Evolutionary conservation across 2,888 invertebrate species (phyloP), one percentile per base, ranked within the genome.

Genomic region (Mesorhabditis sp.): DNA sequence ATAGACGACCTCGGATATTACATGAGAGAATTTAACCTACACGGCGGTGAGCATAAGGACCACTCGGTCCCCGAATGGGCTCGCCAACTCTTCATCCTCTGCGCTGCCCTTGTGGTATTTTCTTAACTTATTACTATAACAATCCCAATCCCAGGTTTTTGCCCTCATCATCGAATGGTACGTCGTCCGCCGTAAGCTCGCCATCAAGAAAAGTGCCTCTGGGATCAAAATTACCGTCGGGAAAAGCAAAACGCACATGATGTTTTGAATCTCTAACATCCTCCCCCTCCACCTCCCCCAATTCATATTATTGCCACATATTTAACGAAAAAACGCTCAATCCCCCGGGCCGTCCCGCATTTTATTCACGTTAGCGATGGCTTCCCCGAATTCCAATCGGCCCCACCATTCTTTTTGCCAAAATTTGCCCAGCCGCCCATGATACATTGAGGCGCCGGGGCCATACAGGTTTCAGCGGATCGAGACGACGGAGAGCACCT

Each of bases 141-240:
- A 41, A 61, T 74, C 42, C n/a, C n/a, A n/a, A 50, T 50, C n/a
- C n/a, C 58, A 50, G 58, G n/a, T 50, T 50, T 70, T 80, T 7
- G 81, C 82, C n/a, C 72, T 82, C 62, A 67, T 76, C 41, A 72
- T 80, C 62, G 82, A 82, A 67, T 82, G 82, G 82, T 81, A 80
- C 69, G 78, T 82, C 10, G 80, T 82, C 13, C 66, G 82, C 63
- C 71, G 81, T 58, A 81, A 82, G 70, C 72, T 81, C 28, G 81
- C 81, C 62, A 76, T 80, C n/a, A 81, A 82, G 65, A 80, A 80
- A 58, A 74, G 74, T 67, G 73, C 76, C 45, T 72, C 76, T 15
- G 74, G 75, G 45, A 74, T 79, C 68, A 80, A 79, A 65, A 77
- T 79, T 7, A 75, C 73, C 15, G 77, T 76, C 42, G 79, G 75